These are phyloP conservation scores for Heliothis subflexa DNA, from an alignment of 1,140 invertebrate species.

Conservation along the genomic window DNA sequence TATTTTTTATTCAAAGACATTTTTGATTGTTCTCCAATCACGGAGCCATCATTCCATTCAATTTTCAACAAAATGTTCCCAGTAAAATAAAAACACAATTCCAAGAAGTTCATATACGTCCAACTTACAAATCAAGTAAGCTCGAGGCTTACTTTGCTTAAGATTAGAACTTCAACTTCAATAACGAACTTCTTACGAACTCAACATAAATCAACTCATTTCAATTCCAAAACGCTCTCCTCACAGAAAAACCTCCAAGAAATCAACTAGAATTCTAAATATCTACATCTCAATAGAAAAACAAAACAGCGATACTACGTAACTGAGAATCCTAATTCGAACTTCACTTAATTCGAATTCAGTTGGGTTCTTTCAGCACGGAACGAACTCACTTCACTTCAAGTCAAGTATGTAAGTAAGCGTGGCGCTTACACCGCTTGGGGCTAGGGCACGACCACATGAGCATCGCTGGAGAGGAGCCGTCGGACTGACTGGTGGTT, in stretches of 20 bases:
- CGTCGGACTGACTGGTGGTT: conserved; percentile 80
- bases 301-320: neutral
- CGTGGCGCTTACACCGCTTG: conserved; percentile 67
- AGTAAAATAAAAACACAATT: neutral
- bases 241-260: neutral
- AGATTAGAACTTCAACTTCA: neutral
- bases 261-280: neutral
- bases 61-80: neutral
- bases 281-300: conserved; percentile 1
- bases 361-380: neutral
- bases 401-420: conserved; percentile 45
- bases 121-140: conserved; percentile 9
- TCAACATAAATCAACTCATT: neutral
- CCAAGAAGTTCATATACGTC: neutral
- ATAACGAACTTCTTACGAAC: neutral
- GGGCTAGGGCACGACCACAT: conserved; percentile 75
- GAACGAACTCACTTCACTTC: conserved; percentile 6
- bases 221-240: neutral
- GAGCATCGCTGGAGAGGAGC: conserved; percentile 70
- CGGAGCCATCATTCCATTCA: neutral
- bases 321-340: conserved; percentile 17
- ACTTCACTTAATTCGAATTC: conserved; percentile 9
- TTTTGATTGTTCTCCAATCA: neutral
- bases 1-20: neutral
- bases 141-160: conserved; percentile 1